Conservation (phyloP, 1,140 invertebrate genomes). For the Dinoponera quadriceps region DNA sequence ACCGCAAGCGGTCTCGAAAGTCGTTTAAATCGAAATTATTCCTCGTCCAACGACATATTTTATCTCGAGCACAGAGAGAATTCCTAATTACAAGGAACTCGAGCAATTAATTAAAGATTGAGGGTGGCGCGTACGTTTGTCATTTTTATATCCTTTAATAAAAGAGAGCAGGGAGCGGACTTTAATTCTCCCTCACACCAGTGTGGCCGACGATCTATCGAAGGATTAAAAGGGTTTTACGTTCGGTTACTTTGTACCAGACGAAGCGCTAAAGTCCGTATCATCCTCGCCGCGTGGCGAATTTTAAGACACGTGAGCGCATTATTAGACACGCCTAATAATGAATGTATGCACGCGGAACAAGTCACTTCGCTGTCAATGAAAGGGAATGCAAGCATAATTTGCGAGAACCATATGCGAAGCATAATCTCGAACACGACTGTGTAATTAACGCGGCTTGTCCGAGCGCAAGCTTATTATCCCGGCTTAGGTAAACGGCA, state of each 20-base stretch:
- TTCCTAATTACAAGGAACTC: no score
- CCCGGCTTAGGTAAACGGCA: conserved; percentile 24
- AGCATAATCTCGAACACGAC: neutral
- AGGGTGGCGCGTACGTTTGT: neutral
- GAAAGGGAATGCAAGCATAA: conserved; percentile 16
- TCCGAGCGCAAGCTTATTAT: conserved; percentile 55
- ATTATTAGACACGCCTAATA: neutral
- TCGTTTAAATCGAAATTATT: conserved; percentile 1
- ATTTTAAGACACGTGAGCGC: conserved; percentile 11
- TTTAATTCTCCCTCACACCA: neutral
- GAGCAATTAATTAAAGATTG: no score
- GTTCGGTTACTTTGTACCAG: conserved; percentile 10
- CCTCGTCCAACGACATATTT: no score
- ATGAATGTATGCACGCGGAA: conserved; percentile 8
- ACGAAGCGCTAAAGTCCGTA: neutral
- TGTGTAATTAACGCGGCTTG: conserved; percentile 54
- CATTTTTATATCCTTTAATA: conserved; percentile 6
- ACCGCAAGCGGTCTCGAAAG: neutral
- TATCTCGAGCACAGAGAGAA: no score
- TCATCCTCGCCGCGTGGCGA: neutral
- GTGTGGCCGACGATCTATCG: neutral
- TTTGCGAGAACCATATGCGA: neutral
- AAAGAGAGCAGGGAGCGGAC: neutral
- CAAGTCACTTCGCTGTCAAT: neutral
- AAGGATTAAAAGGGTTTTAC: conserved; percentile 36